Percentiles rank a stretch among this genome's conserved stretches.
Conservation (phyloP, 2,797 vertebrate genomes). For the Gorsachius magnificus region DNA sequence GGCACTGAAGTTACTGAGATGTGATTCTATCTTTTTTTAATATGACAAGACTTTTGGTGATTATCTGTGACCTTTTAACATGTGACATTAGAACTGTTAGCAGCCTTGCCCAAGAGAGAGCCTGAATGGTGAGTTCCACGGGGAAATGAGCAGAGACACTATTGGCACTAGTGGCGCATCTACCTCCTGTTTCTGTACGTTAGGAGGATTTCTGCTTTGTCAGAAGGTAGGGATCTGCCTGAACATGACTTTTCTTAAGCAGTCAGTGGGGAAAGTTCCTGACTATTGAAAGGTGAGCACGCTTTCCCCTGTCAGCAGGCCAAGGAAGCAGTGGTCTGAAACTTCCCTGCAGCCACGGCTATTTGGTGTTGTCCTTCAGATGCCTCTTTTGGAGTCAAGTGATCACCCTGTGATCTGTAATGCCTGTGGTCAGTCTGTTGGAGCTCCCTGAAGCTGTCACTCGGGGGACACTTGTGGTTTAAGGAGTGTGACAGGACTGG, state of each 20-base stretch:
- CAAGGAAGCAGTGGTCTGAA: neutral
- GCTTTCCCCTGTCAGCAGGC: neutral
- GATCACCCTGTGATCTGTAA: no score
- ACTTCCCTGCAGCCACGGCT: no score
- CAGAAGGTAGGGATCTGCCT: neutral
- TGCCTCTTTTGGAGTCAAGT: neutral
- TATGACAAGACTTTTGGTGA: neutral
- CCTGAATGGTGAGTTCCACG: no score
- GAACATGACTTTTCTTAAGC: neutral
- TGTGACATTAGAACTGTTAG: neutral
- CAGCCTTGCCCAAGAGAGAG: neutral
- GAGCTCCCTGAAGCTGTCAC: neutral
- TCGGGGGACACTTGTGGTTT: neutral
- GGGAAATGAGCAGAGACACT: neutral
- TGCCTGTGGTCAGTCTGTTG: neutral
- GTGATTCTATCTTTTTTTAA: neutral
- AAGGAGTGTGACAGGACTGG: neutral
- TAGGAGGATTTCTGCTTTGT: neutral
- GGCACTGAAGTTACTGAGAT: neutral
- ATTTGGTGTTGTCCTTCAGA: no score
- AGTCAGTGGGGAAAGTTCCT: neutral
- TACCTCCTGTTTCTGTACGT: neutral
- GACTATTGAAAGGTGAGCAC: rapidly evolving
- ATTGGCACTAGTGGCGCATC: neutral
- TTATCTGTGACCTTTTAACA: neutral